Percentiles rank a stretch among this genome's conserved stretches.
These are phyloP conservation scores for Agonum fuliginosum DNA, from an alignment of 2,888 invertebrate species.

Conservation along the genomic window DNA sequence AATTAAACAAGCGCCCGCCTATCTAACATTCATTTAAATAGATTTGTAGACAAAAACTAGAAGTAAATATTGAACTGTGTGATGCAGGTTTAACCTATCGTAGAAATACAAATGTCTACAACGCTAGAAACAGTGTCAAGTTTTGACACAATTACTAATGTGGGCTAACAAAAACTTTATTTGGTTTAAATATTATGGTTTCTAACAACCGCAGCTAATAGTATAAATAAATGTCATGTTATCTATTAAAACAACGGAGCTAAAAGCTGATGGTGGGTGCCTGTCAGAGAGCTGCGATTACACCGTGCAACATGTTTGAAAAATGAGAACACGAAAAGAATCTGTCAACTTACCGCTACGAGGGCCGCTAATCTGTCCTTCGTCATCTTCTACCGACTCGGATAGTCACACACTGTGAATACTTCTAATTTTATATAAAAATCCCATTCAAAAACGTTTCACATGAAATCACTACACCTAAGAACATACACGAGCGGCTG, in stretches of 20 bases:
- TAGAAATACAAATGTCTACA: conserved; percentile 42
- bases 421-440: conserved; percentile 81
- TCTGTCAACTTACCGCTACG: conserved; percentile 85
- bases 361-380: conserved; percentile 98
- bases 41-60: conserved; percentile 18
- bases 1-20: conserved; percentile 27
- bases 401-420: conserved; percentile 80
- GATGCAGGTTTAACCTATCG: conserved; percentile 55
- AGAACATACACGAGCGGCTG: conserved; percentile 81
- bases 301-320: conserved; percentile 62
- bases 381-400: conserved; percentile 84
- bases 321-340: conserved; percentile 49
- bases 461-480: conserved; percentile 84
- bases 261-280: conserved; percentile 52
- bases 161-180: neutral
- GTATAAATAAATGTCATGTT: conserved; percentile 16
- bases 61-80: conserved; percentile 51
- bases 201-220: neutral
- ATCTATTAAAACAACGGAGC: conserved; percentile 39
- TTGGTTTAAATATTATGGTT: neutral
- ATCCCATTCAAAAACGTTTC: conserved; percentile 86
- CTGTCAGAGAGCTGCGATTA: conserved; percentile 54
- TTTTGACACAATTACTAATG: conserved; percentile 31
- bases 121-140: conserved; percentile 33
- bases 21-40: neutral